Base-by-base conservation (phyloP, 1,140 invertebrate genomes). In the Caenorhabditis remanei region DNA sequence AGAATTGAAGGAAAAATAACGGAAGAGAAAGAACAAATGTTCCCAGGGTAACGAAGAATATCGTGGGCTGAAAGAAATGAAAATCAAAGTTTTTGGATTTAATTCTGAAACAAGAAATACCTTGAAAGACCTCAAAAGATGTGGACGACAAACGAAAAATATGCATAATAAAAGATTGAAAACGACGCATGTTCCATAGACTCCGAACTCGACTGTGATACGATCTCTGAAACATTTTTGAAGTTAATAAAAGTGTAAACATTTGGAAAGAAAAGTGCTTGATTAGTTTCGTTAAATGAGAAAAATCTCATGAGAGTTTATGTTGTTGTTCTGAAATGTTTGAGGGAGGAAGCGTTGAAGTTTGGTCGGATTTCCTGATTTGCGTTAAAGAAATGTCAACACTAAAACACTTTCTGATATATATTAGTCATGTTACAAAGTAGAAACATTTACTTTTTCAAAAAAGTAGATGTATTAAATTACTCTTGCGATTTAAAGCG, bases 81-180 rank as follows among this genome's bases (percentile, higher is more conserved):
- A 32, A 32, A 32, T 32, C n/a, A 32, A 32, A 1, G 2, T 2
- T 32, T 32, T 58, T 8, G 13, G n/a, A 58, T 2, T 58, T 8
- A 16, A n/a, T 21, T 8, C 4, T 58, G 19, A 58, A n/a, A n/a
- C 16, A 19, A 21, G 19, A n/a, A 58, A 58, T 24, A 79, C 71
- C 46, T 79, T 79, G n/a, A 79, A 79, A 50, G 43, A 53, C 14
- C 46, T 43, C 0, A 79, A n/a, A 50, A 79, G 71, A 79, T 79
- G 71, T 79, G 71, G 71, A 46, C 71, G 71, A 50, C 71, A 79
- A 24, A 79, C 21, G 21, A 79, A 79, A 43, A 79, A 79, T 46
- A 79, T 79, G 71, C 71, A 79, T n/a, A 79, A 46, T 11, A 79
- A 79, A 11, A 79, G 71, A 79, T 79, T 79, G n/a, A 79, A 50